These are phyloP conservation scores for Stictocephala bisonia DNA, from an alignment of 2,888 invertebrate species.

Conservation along the genomic window DNA sequence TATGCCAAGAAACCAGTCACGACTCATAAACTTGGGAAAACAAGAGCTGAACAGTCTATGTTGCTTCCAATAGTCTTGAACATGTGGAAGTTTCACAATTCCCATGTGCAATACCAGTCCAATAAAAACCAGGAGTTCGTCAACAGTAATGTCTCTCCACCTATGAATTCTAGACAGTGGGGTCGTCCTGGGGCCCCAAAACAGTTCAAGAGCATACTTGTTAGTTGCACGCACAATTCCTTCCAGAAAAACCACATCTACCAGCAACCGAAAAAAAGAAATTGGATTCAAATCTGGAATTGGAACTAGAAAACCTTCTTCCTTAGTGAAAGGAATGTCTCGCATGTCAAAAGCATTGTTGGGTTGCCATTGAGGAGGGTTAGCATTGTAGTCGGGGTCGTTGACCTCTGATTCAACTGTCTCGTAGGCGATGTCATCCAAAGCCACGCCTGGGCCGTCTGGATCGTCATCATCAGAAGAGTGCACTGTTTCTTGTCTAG, in stretches of 20 bases:
- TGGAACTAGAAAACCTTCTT: conserved; percentile 4
- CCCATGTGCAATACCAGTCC: not conserved
- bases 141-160: conserved; percentile 21
- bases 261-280: not conserved
- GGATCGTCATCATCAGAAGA: not conserved
- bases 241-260: not conserved
- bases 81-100: not conserved
- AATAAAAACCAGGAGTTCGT: conserved; percentile 1
- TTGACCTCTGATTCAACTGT: no score
- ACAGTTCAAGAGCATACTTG: conserved; percentile 17
- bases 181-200: conserved; percentile 6
- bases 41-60: conserved; percentile 7
- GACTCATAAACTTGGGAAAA: conserved; percentile 22
- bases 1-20: not conserved
- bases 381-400: not conserved
- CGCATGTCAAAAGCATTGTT: not conserved
- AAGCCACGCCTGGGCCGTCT: no score
- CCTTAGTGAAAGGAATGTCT: conserved; percentile 3
- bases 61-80: not conserved
- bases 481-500: not conserved
- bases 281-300: conserved; percentile 9
- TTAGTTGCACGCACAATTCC: conserved; percentile 1
- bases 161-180: not conserved
- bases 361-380: not conserved
- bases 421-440: not conserved